Conservation (phyloP, 1,140 invertebrate genomes). For the Anagrus nilaparvatae region DNA sequence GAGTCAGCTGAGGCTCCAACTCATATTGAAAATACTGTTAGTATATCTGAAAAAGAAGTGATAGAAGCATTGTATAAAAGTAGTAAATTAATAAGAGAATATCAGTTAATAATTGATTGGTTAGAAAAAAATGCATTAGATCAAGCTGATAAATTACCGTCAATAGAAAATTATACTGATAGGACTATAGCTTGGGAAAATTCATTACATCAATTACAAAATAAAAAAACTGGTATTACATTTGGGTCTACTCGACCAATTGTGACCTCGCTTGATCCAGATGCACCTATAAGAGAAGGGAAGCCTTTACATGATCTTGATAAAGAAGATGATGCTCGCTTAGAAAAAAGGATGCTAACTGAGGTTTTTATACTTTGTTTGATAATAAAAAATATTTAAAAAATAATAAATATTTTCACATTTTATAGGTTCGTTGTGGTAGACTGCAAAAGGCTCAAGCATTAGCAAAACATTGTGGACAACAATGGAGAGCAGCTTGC, state of each 20-base stretch:
- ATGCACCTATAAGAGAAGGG: constrained; percentile 74
- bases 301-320: constrained; percentile 80
- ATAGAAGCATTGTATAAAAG: constrained; percentile 50
- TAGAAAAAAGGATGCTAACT: constrained; percentile 48
- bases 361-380: constrained; percentile 25
- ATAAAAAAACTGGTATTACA: constrained; percentile 42
- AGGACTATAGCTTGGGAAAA: constrained; percentile 83
- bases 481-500: constrained; percentile 80
- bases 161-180: constrained; percentile 62
- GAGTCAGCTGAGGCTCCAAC: constrained; percentile 28
- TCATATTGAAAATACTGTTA: constrained; percentile 41
- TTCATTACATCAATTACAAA: constrained; percentile 70
- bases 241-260: constrained; percentile 49
- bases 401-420: constrained; percentile 19
- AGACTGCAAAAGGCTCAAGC: constrained; percentile 74
- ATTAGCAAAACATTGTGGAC: constrained; percentile 73
- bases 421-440: constrained; percentile 68
- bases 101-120: constrained; percentile 87
- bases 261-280: constrained; percentile 79
- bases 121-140: constrained; percentile 74
- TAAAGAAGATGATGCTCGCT: constrained; percentile 71
- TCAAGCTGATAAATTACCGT: constrained; percentile 50
- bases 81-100: constrained; percentile 60
- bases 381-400: background rate
- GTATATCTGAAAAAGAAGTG: constrained; percentile 51